phyloP scores from a whole-genome alignment of 2,113 vertebrate genomes.

The Heptranchias perlo region DNA sequence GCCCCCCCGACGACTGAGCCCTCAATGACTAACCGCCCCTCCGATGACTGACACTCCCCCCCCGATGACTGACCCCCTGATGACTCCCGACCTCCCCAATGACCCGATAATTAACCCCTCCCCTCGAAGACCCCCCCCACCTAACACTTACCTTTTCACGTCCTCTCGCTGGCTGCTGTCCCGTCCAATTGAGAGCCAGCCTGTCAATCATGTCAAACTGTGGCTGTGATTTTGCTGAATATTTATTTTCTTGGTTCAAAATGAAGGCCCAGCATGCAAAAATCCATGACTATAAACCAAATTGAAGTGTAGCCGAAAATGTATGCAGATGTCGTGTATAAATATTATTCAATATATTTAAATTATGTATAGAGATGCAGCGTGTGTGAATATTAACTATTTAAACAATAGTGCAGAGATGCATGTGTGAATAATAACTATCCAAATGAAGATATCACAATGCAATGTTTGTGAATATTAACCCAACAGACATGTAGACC shows the following conservation, averaged over 20 bases:
- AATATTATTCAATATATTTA: neutral
- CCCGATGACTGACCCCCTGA: too few species aligned
- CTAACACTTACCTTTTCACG: too few species aligned
- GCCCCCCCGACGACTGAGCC: too few species aligned
- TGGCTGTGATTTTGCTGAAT: neutral
- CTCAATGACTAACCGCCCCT: too few species aligned
- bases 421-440: neutral
- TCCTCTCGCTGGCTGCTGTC: too few species aligned
- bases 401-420: neutral
- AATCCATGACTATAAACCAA: neutral
- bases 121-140: too few species aligned
- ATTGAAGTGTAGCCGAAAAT: neutral
- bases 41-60: too few species aligned
- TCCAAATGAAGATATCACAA: neutral
- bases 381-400: neutral
- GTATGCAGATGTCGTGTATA: neutral
- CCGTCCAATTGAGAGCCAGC: too few species aligned
- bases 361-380: neutral
- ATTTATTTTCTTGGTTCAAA: neutral
- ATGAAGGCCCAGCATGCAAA: neutral
- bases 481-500: neutral
- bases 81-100: too few species aligned
- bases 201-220: too few species aligned
- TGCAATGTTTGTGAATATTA: conserved; percentile 8
- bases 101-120: too few species aligned